Evolutionary conservation across 2,113 vertebrate species (phyloP).

Genomic region (Polyodon spathula): DNA sequence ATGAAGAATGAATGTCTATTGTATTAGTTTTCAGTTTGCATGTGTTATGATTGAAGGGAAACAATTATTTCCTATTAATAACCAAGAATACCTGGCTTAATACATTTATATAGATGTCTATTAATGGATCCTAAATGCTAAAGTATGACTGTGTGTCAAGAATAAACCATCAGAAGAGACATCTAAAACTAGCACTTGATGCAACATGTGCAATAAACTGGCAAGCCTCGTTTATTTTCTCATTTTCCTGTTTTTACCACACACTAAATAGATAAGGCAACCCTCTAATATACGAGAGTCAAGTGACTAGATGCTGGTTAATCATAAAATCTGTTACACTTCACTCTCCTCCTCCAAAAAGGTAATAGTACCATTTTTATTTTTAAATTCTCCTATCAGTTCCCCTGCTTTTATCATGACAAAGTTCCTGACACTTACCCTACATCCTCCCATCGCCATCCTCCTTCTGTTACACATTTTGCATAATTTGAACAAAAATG

Average conservation of each 20-base stretch:
- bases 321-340: slow-evolving; percentile 2
- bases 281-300: background rate
- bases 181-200: background rate
- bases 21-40: too few relatives aligned
- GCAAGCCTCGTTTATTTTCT: too few relatives aligned
- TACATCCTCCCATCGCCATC: too few relatives aligned
- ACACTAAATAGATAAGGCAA: background rate
- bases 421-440: too few relatives aligned
- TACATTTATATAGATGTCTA: background rate
- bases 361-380: background rate
- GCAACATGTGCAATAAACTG: background rate
- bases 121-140: background rate
- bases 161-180: background rate
- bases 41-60: too few relatives aligned
- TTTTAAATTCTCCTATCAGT: background rate
- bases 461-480: too few relatives aligned
- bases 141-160: background rate
- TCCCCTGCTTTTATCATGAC: background rate
- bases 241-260: background rate
- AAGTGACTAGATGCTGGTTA: background rate
- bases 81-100: too few relatives aligned
- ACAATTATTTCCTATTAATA: too few relatives aligned
- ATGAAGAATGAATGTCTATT: too few relatives aligned
- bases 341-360: background rate
- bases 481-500: too few relatives aligned